Base-by-base conservation (phyloP, 2,113 vertebrate genomes). In the Brachyistius frenatus region DNA sequence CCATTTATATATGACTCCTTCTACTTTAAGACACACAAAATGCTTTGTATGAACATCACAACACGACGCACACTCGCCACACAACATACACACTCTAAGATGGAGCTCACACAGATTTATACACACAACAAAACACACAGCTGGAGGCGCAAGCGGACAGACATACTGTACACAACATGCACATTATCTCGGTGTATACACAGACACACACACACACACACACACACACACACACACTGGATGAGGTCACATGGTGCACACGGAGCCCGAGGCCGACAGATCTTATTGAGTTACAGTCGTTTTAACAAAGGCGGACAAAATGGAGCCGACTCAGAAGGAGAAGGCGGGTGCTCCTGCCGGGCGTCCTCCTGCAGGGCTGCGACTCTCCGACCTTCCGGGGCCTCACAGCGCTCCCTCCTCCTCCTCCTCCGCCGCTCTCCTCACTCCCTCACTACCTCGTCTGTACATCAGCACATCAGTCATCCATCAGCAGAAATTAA, bases 251-350 rank as follows among this genome's bases (percentile, higher is more conserved):
- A 76, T 81, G 72, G 71, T 47, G 49, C 5, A n/a, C 65, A 65
- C 67, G 35, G 46, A 69, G 65, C 88, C 81, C 0, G 66, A 46
- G 73, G 86, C 85, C 1, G 13, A 1, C 31, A 49, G 57, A 41
- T 79, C 75, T 87, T 84, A 90, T 88, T 82, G 80, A 84, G 74
- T 91, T 91, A 84, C 68, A 63, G 60, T 83, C 52, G 7, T 90
- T 78, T 85, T 79, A 88, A 88, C 63, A 81, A 23, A 66, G 47
- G 72, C 7, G 57, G 57, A 81, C 80, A 66, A 74, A 80, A 88
- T 75, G 80, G 80, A 86, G 83, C 73, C 68, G 71, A 68, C 52
- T 78, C 54, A 23, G 54, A 57, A 49, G 64, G 47, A 60, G 23
- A 23, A 23, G 63, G 79, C 46, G 32, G 53, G 53, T 35, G 55